Evolutionary conservation across 2,113 vertebrate species (phyloP), one percentile per base, ranked within the genome.

Genomic region (Cyphotilapia sp.): DNA sequence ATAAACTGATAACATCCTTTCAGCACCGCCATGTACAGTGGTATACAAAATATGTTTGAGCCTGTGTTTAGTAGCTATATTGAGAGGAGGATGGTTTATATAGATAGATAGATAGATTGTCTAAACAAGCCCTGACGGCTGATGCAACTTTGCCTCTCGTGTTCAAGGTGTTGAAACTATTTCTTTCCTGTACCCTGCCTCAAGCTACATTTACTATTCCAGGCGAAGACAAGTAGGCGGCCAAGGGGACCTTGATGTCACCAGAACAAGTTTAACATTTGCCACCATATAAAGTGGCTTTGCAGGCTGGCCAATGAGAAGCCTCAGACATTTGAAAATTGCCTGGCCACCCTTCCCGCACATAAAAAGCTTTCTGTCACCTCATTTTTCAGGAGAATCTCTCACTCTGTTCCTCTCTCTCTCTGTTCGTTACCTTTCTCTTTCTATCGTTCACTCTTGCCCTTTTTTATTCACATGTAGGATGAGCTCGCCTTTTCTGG

Each of bases 181-280:
- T 88, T 88, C 82, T 80, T 27, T 54, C 61, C 42, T 53, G 12
- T 57, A 47, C 38, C 5, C 13, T 19, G 4, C 85, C 85, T 80
- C 22, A 33, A 81, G 59, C 86, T 71, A 53, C 89, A 94, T 95
- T 94, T 91, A 94, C 74, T 85, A 94, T 94, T 94, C 94, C 49
- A 85, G 84, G 49, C 7, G 22, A 90, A 89, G 85, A 86, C 87
- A 82, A 88, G 87, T 85, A 12, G 17, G 53, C 35, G 7, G 84
- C 92, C 94, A 88, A 92, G 92, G 91, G 85, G 92, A 96, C 93
- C 93, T 94, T 93, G 94, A 90, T 94, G 92, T 86, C 89, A 85
- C 85, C 93, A 87, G 91, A 94, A 93, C 92, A 93, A 92, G 90
- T 94, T 95, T 91, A 94, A 93, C 91, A 94, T 94, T 92, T 93